Evolutionary conservation across 92 coral and sea anemone species (phyloP).

Genomic region (Epizoanthus ramosus): DNA sequence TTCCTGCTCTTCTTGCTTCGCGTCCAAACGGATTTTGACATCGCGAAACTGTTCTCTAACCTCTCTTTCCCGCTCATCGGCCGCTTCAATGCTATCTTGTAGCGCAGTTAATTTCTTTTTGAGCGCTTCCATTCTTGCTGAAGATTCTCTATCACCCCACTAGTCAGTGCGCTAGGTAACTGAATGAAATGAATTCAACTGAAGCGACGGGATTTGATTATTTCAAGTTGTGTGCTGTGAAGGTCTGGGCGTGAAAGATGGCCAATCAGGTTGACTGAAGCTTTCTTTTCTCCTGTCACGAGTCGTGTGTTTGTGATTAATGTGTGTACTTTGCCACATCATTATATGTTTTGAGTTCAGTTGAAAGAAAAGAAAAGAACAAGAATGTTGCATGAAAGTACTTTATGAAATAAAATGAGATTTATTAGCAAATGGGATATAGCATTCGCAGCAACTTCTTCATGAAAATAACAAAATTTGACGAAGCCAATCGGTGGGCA

Average conservation of each 20-base stretch:
- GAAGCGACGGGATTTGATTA: background rate
- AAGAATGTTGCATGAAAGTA: too few species aligned
- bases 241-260: background rate
- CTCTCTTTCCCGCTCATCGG: constrained; percentile 51
- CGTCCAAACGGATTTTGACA: constrained; percentile 37
- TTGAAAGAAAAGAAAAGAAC: too few species aligned
- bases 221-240: background rate
- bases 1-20: constrained; percentile 39
- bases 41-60: constrained; percentile 36
- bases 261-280: too few species aligned
- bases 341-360: too few species aligned
- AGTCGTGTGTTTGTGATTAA: too few species aligned
- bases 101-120: constrained; percentile 38
- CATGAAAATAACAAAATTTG: too few species aligned
- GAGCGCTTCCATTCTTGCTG: constrained; percentile 40
- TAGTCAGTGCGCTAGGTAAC: background rate
- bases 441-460: too few species aligned
- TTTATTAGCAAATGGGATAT: too few species aligned
- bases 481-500: too few species aligned
- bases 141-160: background rate
- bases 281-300: too few species aligned
- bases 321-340: too few species aligned
- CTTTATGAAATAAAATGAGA: too few species aligned
- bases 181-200: background rate
- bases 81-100: constrained; percentile 40